Evolutionary conservation across 2,888 invertebrate species (phyloP).

Genomic region (Oligia latruncula): DNA sequence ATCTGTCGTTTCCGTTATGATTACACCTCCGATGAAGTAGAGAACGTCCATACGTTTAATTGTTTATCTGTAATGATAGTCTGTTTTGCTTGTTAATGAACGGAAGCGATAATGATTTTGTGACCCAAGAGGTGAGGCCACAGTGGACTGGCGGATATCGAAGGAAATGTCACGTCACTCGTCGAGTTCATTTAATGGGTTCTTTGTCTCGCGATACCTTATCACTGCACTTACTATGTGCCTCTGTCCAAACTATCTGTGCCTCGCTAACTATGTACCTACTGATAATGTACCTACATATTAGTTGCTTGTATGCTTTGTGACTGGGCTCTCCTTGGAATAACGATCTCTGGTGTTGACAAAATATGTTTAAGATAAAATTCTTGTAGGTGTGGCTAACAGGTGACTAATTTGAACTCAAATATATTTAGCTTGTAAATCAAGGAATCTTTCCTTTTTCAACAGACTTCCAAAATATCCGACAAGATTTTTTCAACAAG

Average conservation of each 20-base stretch:
- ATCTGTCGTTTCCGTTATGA: conserved; percentile 47
- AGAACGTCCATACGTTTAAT: conserved; percentile 56
- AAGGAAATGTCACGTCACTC: conserved; percentile 89
- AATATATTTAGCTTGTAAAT: not conserved
- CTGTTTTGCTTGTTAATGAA: conserved; percentile 80
- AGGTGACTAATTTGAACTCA: not conserved
- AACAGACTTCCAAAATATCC: not conserved
- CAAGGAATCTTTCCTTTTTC: not conserved
- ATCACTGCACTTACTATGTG: conserved; percentile 80
- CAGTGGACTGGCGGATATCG: conserved; percentile 82
- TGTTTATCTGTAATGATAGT: conserved; percentile 72
- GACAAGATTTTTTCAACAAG: no score
- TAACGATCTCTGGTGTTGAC: conserved; percentile 21
- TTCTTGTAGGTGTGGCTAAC: conserved; percentile 33
- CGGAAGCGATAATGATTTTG: conserved; percentile 88
- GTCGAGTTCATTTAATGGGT: conserved; percentile 86
- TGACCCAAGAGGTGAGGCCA: conserved; percentile 87
- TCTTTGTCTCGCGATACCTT: conserved; percentile 89
- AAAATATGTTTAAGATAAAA: conserved; percentile 36
- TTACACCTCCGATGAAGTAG: conserved; percentile 50
- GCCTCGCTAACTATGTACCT: conserved; percentile 58
- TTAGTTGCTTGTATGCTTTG: conserved; percentile 52
- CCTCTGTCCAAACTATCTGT: conserved; percentile 73
- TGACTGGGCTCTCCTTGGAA: conserved; percentile 45
- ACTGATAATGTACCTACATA: conserved; percentile 62